Percentiles rank a stretch among this genome's conserved stretches.
Conservation (phyloP, 2,888 invertebrate species). For the Syrista parreyssii region DNA sequence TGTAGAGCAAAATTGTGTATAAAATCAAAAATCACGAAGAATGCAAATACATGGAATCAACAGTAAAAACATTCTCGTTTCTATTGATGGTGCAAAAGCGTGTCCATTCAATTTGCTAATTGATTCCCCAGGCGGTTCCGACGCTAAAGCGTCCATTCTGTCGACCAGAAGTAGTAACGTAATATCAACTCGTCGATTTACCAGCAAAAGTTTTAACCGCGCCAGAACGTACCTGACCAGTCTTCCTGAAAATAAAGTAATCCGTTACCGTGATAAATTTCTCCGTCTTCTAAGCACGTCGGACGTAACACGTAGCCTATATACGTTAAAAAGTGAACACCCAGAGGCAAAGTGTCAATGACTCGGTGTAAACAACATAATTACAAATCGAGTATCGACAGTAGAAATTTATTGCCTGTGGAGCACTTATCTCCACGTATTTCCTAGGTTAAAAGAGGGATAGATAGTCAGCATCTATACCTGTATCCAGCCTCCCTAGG, state of each 20-base stretch:
- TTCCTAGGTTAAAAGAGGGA: neutral
- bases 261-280: neutral
- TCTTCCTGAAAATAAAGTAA: neutral
- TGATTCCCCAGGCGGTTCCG: constrained; percentile 7
- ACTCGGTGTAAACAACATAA: neutral
- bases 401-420: neutral
- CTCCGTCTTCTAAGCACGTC: neutral
- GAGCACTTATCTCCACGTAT: neutral
- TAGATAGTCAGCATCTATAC: neutral
- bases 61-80: constrained; percentile 5
- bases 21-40: neutral
- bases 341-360: neutral
- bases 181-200: neutral
- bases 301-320: neutral
- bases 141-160: neutral
- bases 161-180: neutral
- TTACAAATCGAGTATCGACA: neutral
- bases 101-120: constrained; percentile 33
- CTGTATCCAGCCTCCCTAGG: neutral
- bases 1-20: neutral
- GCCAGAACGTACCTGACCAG: neutral
- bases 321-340: neutral
- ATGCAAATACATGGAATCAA: neutral
- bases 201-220: neutral
- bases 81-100: constrained; percentile 15